These are phyloP conservation scores for Sandelia bainsii DNA, from an alignment of 2,797 vertebrate species.

Conservation along the genomic window DNA sequence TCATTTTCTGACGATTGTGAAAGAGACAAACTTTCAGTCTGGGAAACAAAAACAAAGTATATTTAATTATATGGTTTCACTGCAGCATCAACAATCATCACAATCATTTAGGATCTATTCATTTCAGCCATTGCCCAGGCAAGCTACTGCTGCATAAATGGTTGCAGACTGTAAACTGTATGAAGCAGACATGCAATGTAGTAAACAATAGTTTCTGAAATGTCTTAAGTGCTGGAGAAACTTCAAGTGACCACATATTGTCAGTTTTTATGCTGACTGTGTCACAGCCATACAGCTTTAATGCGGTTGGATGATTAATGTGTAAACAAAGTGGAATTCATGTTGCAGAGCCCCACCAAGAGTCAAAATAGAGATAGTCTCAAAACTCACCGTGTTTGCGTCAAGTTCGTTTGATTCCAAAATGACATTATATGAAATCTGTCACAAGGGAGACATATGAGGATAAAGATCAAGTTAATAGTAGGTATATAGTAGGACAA, in stretches of 20 bases:
- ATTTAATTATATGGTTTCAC: conserved; percentile 61
- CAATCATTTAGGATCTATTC: conserved; percentile 43
- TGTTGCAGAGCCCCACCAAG: neutral
- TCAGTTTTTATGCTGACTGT: conserved; percentile 36
- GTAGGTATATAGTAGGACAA: neutral
- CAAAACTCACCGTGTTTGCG: conserved; percentile 75
- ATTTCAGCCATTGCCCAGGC: conserved; percentile 25
- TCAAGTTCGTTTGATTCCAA: conserved; percentile 62
- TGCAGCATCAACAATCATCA: conserved; percentile 48
- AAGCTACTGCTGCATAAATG: conserved; percentile 38
- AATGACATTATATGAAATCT: conserved; percentile 71
- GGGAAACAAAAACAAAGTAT: conserved; percentile 36
- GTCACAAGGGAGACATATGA: conserved; percentile 18
- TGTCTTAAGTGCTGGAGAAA: conserved; percentile 37
- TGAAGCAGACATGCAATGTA: conserved; percentile 14
- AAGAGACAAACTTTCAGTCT: conserved; percentile 71
- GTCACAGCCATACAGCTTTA: conserved; percentile 15
- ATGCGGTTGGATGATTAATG: conserved; percentile 22
- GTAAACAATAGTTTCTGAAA: conserved; percentile 55
- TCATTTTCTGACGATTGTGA: conserved; percentile 75
- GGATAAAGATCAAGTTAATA: neutral
- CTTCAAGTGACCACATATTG: conserved; percentile 41
- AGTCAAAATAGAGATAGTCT: neutral
- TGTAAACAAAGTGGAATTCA: conserved; percentile 8
- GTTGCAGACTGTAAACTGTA: neutral